A percentile compares a stretch with the other conserved stretches of the same genome.
Evolutionary conservation across 2,888 invertebrate species (phyloP).

Genomic region (Trisateles emortualis): DNA sequence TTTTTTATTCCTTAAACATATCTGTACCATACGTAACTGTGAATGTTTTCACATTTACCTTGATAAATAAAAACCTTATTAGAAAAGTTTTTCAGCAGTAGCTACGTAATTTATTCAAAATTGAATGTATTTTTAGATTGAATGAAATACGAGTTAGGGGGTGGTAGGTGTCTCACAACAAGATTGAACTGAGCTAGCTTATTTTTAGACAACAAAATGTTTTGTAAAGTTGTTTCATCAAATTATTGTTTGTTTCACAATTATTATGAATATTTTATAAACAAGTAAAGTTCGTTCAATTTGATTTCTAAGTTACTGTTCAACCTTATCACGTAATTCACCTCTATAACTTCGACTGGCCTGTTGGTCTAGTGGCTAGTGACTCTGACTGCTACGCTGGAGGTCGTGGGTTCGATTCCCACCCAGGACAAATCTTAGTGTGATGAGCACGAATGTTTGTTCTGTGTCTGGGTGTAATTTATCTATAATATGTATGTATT

Average conservation of each 20-base stretch:
- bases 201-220: background rate
- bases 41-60: background rate
- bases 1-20: too few relatives aligned
- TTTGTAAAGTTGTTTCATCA: background rate
- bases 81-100: background rate
- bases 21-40: too few relatives aligned
- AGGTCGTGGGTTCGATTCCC: too few relatives aligned
- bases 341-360: too few relatives aligned
- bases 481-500: too few relatives aligned
- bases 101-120: background rate
- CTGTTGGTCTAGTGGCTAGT: too few relatives aligned
- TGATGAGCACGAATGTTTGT: too few relatives aligned
- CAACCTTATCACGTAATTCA: too few relatives aligned
- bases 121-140: background rate
- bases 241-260: background rate
- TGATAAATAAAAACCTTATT: background rate
- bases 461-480: too few relatives aligned
- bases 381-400: too few relatives aligned
- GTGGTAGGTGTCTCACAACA: background rate
- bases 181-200: background rate
- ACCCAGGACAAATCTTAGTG: too few relatives aligned
- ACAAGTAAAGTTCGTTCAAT: background rate
- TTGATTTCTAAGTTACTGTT: too few relatives aligned
- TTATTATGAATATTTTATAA: slow-evolving; percentile 3
- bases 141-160: background rate